phyloP scores from a whole-genome alignment of 1,140 invertebrate genomes.

The Branchinecta lynchi region DNA sequence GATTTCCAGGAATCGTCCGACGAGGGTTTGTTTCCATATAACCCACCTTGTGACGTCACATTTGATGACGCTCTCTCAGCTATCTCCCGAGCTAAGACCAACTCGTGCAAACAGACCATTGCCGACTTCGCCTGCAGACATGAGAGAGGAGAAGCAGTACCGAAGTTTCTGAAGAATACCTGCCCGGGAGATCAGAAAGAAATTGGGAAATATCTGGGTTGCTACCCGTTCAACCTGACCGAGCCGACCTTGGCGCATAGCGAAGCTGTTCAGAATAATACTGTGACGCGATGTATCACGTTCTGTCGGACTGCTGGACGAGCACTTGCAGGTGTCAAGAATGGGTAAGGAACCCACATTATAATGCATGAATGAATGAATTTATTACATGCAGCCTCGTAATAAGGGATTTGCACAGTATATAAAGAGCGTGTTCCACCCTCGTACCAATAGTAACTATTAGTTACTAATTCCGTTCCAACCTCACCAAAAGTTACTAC shows the following conservation, averaged over 20 bases:
- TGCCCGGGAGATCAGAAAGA: background rate
- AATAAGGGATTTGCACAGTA: too few species aligned
- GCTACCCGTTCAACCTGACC: background rate
- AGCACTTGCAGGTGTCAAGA: background rate
- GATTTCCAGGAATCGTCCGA: too few species aligned
- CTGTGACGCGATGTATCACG: background rate
- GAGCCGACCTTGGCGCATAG: background rate
- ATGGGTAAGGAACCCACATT: background rate
- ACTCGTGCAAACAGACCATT: background rate
- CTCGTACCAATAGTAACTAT: too few species aligned
- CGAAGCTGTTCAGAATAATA: background rate
- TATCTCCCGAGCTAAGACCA: background rate
- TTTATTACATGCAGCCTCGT: too few species aligned
- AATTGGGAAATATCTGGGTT: background rate
- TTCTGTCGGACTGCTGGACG: background rate
- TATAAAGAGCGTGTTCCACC: too few species aligned
- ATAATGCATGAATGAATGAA: too few species aligned
- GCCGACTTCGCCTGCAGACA: background rate
- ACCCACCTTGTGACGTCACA: background rate
- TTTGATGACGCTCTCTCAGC: background rate
- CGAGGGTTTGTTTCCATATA: too few species aligned
- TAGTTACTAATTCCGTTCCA: too few species aligned
- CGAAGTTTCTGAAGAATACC: background rate
- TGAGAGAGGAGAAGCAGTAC: background rate
- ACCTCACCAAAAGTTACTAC: too few species aligned